Conservation (phyloP, 1,140 invertebrate genomes). For the Sitodiplosis mosellana region DNA sequence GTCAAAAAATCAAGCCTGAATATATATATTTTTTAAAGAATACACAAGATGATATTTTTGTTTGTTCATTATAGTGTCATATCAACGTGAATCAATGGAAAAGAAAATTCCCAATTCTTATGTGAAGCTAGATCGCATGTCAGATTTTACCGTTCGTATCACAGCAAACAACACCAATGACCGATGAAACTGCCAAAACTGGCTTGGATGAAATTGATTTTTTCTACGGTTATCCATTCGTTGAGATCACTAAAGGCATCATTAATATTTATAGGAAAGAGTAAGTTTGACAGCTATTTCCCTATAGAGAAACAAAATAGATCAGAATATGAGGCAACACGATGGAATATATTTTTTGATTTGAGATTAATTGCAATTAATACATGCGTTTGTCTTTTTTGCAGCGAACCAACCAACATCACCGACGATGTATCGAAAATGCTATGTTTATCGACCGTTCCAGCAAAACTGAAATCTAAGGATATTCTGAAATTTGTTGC, state of each 20-base stretch:
- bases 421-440: constrained; percentile 57
- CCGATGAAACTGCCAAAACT: constrained; percentile 20
- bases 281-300: too few species aligned
- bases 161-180: constrained; percentile 23
- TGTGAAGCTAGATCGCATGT: too few species aligned
- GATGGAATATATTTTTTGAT: too few species aligned
- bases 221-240: constrained; percentile 89
- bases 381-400: constrained; percentile 7
- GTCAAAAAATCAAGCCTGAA: too few species aligned
- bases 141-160: constrained; percentile 23
- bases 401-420: constrained; percentile 38
- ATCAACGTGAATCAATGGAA: constrained; percentile 13
- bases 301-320: too few species aligned
- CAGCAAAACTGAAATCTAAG: constrained; percentile 78
- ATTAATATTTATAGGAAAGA: constrained; percentile 93
- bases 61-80: too few species aligned
- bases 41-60: too few species aligned
- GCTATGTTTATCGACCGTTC: constrained; percentile 81
- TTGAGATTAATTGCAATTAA: too few species aligned
- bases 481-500: constrained; percentile 90
- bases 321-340: too few species aligned
- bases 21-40: too few species aligned
- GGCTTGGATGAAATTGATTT: constrained; percentile 54
- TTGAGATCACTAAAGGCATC: constrained; percentile 91
- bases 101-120: too few species aligned